Percentiles rank a stretch among this genome's conserved stretches.
Evolutionary conservation across 2,113 vertebrate species (phyloP).

Genomic region (Gymnogyps californianus): DNA sequence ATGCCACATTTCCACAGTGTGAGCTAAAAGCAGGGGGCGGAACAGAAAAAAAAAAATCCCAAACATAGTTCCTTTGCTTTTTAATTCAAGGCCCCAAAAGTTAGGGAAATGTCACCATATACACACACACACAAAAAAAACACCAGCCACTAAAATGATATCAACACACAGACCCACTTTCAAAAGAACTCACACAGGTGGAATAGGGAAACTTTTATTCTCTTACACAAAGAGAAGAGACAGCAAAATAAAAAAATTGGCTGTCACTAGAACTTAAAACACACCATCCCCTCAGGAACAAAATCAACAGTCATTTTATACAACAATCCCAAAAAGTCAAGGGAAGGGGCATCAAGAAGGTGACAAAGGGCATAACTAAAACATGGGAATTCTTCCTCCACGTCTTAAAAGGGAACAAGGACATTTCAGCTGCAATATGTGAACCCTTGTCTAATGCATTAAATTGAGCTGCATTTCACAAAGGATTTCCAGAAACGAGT

Average conservation of each 20-base stretch:
- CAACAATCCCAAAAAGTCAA: neutral
- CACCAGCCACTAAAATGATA: neutral
- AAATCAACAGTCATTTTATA: neutral
- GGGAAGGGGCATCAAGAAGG: neutral
- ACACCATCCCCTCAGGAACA: neutral
- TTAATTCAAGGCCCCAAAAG: neutral
- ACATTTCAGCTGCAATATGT: neutral
- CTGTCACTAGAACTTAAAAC: neutral
- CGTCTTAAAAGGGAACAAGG: neutral
- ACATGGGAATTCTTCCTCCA: neutral
- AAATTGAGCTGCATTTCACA: neutral
- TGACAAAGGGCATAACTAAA: neutral
- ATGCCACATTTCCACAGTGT: neutral
- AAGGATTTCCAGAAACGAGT: conserved; percentile 48
- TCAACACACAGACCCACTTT: neutral
- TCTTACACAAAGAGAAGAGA: neutral
- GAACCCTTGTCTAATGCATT: neutral
- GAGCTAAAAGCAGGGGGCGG: neutral
- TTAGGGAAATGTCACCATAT: neutral
- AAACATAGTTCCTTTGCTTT: neutral
- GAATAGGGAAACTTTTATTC: neutral
- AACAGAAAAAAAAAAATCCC: fast-evolving
- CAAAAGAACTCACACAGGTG: neutral
- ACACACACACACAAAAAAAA: neutral
- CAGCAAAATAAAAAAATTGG: neutral